phyloP scores from a whole-genome alignment of 37 sponge, comb jelly and placozoan species.

The Aplysina aerophoba region DNA sequence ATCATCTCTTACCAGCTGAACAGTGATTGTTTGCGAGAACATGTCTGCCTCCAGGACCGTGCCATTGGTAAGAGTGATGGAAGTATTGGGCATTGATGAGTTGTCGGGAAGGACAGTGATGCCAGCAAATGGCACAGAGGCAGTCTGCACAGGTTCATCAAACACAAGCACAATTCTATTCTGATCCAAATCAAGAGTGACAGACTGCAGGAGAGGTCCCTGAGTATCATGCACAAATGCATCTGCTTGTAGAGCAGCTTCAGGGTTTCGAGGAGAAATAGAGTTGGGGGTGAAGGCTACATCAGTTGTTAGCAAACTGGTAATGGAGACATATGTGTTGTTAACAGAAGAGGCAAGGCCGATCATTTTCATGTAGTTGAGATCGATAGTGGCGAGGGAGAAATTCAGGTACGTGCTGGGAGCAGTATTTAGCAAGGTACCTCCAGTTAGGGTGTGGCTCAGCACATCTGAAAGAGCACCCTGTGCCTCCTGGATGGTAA shows the following conservation, averaged over 20 bases:
- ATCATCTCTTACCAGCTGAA: conserved; percentile 46
- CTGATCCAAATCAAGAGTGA: conserved; percentile 72
- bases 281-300: conserved; percentile 65
- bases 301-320: conserved; percentile 51
- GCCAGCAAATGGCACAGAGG: conserved; percentile 33
- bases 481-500: conserved; percentile 75
- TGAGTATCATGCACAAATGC: conserved; percentile 50
- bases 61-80: conserved; percentile 48
- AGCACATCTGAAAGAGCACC: conserved; percentile 43
- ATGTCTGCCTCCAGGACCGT: conserved; percentile 22
- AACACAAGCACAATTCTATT: conserved; percentile 70
- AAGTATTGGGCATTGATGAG: conserved; percentile 33
- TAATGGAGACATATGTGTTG: conserved; percentile 76
- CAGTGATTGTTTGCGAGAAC: conserved; percentile 45
- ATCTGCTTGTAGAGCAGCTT: conserved; percentile 45
- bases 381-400: conserved; percentile 46
- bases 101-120: conserved; percentile 49
- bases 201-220: conserved; percentile 52
- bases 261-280: conserved; percentile 36
- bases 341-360: conserved; percentile 31
- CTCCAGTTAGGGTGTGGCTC: conserved; percentile 52
- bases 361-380: conserved; percentile 68
- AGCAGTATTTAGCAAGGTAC: conserved; percentile 22
- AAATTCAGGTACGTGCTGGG: conserved; percentile 39
- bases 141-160: conserved; percentile 69